Conservation (phyloP, 2,888 invertebrate species). For the Chaitophorus viminalis region DNA sequence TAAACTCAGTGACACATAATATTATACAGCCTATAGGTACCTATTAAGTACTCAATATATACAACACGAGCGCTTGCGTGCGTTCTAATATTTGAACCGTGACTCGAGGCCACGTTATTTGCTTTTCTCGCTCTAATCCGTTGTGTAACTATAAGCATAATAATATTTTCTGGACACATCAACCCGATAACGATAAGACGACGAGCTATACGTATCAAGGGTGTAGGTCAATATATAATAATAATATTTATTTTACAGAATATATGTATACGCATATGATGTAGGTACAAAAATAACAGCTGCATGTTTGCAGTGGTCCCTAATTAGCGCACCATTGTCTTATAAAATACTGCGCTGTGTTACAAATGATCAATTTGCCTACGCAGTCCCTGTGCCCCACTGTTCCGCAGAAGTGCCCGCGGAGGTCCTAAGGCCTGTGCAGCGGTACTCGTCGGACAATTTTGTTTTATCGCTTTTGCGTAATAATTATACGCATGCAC, state of each 20-base stretch:
- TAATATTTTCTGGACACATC: neutral
- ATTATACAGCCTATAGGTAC: neutral
- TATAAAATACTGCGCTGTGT: neutral
- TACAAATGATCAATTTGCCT: constrained; percentile 32
- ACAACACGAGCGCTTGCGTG: neutral
- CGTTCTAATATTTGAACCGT: constrained; percentile 26
- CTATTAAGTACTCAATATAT: neutral
- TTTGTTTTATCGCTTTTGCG: neutral
- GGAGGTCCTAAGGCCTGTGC: neutral
- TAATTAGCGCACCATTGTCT: constrained; percentile 25
- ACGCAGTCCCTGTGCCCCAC: constrained; percentile 22
- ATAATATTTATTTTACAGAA: too few species aligned
- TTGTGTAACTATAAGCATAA: neutral
- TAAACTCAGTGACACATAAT: neutral
- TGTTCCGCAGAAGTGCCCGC: neutral
- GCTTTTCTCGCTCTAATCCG: neutral
- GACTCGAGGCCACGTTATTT: constrained; percentile 20
- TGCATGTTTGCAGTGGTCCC: neutral
- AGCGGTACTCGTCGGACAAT: neutral
- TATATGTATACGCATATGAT: too few species aligned
- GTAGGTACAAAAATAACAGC: neutral
- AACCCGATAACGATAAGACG: neutral
- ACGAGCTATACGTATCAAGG: constrained; percentile 13
- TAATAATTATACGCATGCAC: neutral
- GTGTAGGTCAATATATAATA: neutral